Evolutionary conservation across 2,888 invertebrate species (phyloP).

Genomic region (Plemyria rubiginata): DNA sequence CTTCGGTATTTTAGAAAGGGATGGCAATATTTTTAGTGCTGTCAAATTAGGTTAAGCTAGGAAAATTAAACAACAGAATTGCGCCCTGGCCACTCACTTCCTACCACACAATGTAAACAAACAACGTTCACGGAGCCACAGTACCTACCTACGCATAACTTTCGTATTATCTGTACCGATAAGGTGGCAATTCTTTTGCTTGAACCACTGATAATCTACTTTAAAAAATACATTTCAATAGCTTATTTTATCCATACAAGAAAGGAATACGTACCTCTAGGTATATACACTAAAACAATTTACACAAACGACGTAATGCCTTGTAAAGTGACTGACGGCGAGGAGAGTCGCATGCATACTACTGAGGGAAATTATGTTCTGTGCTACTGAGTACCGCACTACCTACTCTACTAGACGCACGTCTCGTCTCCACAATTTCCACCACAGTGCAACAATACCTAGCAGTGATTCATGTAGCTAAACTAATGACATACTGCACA

Average conservation of each 20-base stretch:
- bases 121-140: not conserved
- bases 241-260: not conserved
- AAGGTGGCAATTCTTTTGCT: not conserved
- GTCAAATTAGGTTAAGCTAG: no score
- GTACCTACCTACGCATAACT: no score
- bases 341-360: conserved; percentile 7
- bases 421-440: not conserved
- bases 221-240: not conserved
- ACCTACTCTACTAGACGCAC: not conserved
- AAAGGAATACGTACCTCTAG: not conserved
- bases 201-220: not conserved
- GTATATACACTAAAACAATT: not conserved
- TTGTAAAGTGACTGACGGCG: conserved; percentile 3
- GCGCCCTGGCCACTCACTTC: not conserved
- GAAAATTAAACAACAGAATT: no score
- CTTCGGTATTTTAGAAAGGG: no score
- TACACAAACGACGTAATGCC: not conserved
- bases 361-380: no score
- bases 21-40: no score
- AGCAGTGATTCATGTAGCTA: conserved; percentile 14
- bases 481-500: no score
- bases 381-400: no score
- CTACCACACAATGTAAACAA: conserved; percentile 1
- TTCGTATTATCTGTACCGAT: not conserved
- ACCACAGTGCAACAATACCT: conserved; percentile 3